A percentile compares a stretch with the other conserved stretches of the same genome.
These are phyloP conservation scores for Callithrix jacchus DNA, from an alignment of 2,113 vertebrate species.

Conservation along the genomic window DNA sequence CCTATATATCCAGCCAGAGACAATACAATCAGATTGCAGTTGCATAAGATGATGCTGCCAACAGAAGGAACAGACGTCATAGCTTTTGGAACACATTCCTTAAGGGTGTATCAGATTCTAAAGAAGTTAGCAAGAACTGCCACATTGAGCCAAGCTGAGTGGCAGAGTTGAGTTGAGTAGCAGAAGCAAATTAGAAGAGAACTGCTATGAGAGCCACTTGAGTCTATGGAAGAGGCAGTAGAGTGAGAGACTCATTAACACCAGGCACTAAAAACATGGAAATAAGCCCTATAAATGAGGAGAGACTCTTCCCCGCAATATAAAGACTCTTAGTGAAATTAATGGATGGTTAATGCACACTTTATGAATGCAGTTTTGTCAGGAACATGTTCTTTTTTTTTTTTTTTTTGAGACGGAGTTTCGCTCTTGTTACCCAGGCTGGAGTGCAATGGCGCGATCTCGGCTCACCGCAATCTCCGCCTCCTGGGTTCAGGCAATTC, in stretches of 20 bases:
- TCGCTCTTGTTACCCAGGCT: too few species aligned
- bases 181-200: neutral
- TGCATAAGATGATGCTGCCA: neutral
- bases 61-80: neutral
- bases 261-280: neutral
- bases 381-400: neutral
- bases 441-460: too few species aligned
- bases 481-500: too few species aligned
- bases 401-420: too few species aligned
- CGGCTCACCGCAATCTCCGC: too few species aligned
- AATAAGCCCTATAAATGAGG: neutral
- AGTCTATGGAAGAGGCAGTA: neutral
- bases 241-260: neutral
- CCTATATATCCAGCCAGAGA: neutral
- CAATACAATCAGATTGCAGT: neutral
- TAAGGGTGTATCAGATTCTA: neutral
- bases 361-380: neutral
- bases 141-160: neutral
- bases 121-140: neutral
- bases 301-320: neutral
- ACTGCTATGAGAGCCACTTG: neutral
- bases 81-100: neutral
- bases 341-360: neutral
- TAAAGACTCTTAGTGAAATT: neutral
- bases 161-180: neutral